A percentile compares a stretch with the other conserved stretches of the same genome.
These are phyloP conservation scores for Drosophila pseudoananassae DNA, from an alignment of 1,140 invertebrate species.

Conservation along the genomic window DNA sequence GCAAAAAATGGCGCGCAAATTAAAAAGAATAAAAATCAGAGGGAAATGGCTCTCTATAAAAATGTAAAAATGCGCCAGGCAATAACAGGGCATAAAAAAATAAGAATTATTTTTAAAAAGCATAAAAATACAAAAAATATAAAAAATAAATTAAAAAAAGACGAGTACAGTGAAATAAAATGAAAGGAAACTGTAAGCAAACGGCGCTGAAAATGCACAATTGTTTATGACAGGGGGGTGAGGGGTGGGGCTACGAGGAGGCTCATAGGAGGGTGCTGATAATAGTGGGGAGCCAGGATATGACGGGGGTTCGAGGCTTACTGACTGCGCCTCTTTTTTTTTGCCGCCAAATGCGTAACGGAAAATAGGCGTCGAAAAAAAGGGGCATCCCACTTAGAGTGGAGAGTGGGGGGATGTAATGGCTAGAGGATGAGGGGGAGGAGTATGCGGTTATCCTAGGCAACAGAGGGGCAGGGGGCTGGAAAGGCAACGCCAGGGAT, in stretches of 20 bases:
- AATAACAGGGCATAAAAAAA: constrained; percentile 27
- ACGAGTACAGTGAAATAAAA: constrained; percentile 31
- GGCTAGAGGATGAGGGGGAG: not conserved
- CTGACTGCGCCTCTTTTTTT: constrained; percentile 35
- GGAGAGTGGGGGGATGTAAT: not conserved
- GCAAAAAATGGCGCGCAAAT: constrained; percentile 71
- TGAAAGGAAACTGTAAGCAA: constrained; percentile 73
- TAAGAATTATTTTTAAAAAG: constrained; percentile 7
- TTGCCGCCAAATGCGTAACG: constrained; percentile 8
- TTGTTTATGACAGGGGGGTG: constrained; percentile 62
- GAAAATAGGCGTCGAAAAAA: not conserved
- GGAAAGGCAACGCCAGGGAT: constrained; percentile 56
- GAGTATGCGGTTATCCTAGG: constrained; percentile 16
- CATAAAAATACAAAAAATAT: constrained; percentile 32
- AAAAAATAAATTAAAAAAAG: constrained; percentile 18
- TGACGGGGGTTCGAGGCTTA: not conserved
- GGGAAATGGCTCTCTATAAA: constrained; percentile 65
- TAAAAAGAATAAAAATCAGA: constrained; percentile 72
- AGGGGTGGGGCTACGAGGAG: too few relatives aligned
- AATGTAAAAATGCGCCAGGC: constrained; percentile 63
- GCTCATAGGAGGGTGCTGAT: not conserved
- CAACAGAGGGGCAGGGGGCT: constrained; percentile 7
- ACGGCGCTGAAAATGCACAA: constrained; percentile 79
- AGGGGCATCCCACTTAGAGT: not conserved
- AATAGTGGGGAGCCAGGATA: not conserved